Evolutionary conservation across 2,888 invertebrate species (phyloP).

Genomic region (Hedychridium roseum): DNA sequence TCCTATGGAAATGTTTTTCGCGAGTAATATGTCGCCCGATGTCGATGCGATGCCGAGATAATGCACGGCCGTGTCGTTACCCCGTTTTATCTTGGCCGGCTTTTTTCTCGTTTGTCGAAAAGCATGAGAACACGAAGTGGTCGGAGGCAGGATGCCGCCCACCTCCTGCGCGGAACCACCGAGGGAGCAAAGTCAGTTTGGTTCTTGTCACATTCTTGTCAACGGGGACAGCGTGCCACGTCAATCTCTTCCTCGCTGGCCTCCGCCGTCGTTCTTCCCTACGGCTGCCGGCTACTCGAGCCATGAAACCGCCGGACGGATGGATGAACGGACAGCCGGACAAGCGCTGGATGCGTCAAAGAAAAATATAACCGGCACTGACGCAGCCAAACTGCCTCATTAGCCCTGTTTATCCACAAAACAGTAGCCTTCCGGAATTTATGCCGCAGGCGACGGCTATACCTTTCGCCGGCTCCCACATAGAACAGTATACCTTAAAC

Average conservation of each 20-base stretch:
- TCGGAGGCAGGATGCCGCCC: slow-evolving; percentile 39
- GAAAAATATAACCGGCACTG: slow-evolving; percentile 62
- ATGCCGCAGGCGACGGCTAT: slow-evolving; percentile 5
- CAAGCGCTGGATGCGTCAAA: slow-evolving; percentile 61
- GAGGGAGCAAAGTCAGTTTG: slow-evolving; percentile 54
- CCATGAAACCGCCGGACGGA: slow-evolving; percentile 42
- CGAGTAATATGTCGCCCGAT: too few species aligned
- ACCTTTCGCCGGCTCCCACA: neutral
- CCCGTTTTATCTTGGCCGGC: too few species aligned
- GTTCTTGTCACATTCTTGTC: slow-evolving; percentile 64
- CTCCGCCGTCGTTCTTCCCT: slow-evolving; percentile 26
- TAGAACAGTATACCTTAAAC: too few species aligned
- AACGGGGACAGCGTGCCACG: slow-evolving; percentile 60
- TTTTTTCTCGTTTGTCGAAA: too few species aligned
- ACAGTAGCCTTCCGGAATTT: slow-evolving; percentile 32
- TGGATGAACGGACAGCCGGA: slow-evolving; percentile 54
- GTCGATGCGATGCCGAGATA: too few species aligned
- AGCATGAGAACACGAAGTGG: too few species aligned
- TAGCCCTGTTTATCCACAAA: slow-evolving; percentile 58
- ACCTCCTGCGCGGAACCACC: slow-evolving; percentile 39
- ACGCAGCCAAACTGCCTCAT: slow-evolving; percentile 60
- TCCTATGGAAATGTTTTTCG: too few species aligned
- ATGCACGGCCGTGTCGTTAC: too few species aligned
- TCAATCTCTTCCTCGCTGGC: slow-evolving; percentile 59
- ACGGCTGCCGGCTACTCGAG: slow-evolving; percentile 24